Conservation (phyloP, 2,888 invertebrate genomes). For the Cantharis nigra region DNA sequence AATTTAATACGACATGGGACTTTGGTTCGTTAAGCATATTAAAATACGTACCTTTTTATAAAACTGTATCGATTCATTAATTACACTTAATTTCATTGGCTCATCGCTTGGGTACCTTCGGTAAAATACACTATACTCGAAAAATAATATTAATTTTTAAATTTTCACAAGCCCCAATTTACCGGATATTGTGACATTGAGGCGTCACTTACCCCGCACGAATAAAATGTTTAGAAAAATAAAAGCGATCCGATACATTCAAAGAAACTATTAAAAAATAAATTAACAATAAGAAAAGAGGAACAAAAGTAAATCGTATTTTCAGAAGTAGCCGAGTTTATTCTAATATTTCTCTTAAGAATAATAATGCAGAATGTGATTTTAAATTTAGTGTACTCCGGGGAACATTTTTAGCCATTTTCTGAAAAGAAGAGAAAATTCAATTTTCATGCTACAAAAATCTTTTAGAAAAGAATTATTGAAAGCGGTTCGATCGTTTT, state of each 20-base stretch:
- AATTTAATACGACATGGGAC: neutral
- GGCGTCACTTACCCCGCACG: neutral
- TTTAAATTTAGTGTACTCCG: neutral
- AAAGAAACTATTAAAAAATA: neutral
- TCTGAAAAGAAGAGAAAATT: neutral
- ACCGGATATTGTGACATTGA: neutral
- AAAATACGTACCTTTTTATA: neutral
- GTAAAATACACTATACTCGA: neutral
- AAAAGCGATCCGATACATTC: neutral
- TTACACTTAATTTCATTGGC: neutral
- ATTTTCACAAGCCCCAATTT: neutral
- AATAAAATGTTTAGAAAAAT: neutral
- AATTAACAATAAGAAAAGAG: neutral
- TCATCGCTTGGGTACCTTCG: neutral
- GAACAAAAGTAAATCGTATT: neutral
- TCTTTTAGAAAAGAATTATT: neutral
- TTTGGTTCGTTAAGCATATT: neutral
- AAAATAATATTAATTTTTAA: neutral
- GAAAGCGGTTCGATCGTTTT: neutral
- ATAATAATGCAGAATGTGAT: neutral
- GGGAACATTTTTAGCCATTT: neutral
- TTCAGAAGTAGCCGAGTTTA: neutral
- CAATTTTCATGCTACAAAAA: neutral
- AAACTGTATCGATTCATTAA: neutral
- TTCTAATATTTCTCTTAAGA: neutral